These are phyloP conservation scores for Urocolius indicus DNA, from an alignment of 2,113 vertebrate species.

Conservation along the genomic window DNA sequence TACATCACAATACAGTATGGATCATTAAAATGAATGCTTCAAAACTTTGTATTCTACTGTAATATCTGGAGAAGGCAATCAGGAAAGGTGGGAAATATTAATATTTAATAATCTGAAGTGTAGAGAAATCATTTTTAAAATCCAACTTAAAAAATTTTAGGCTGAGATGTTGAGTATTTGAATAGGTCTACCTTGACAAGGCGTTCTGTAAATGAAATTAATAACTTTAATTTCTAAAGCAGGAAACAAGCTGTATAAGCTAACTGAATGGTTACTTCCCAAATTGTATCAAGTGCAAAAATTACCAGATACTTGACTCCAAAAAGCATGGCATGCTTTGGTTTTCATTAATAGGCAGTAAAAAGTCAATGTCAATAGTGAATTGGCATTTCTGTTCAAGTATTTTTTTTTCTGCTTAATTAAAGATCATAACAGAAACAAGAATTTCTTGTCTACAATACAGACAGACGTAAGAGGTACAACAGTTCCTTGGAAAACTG, in stretches of 20 bases:
- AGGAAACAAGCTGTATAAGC: neutral
- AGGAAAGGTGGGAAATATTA: neutral
- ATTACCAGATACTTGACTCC: neutral
- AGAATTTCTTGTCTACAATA: neutral
- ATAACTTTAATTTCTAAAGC: neutral
- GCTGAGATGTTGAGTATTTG: neutral
- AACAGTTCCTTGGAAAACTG: neutral
- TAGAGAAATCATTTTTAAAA: neutral
- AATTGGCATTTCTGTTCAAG: neutral
- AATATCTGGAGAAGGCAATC: neutral
- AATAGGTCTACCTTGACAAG: neutral
- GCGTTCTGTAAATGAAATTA: neutral
- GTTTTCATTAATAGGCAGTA: neutral
- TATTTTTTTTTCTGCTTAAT: neutral
- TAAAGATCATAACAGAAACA: neutral
- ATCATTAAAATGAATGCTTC: neutral
- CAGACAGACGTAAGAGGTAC: neutral
- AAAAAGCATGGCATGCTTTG: neutral
- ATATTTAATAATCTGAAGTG: neutral
- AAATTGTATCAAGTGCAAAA: neutral
- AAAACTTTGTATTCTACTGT: neutral
- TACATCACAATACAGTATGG: neutral
- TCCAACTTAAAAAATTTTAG: neutral
- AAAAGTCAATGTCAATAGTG: neutral
- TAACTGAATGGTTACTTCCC: neutral